These are phyloP conservation scores for Drosophila dunni DNA, from an alignment of 1,140 invertebrate species.

Conservation along the genomic window DNA sequence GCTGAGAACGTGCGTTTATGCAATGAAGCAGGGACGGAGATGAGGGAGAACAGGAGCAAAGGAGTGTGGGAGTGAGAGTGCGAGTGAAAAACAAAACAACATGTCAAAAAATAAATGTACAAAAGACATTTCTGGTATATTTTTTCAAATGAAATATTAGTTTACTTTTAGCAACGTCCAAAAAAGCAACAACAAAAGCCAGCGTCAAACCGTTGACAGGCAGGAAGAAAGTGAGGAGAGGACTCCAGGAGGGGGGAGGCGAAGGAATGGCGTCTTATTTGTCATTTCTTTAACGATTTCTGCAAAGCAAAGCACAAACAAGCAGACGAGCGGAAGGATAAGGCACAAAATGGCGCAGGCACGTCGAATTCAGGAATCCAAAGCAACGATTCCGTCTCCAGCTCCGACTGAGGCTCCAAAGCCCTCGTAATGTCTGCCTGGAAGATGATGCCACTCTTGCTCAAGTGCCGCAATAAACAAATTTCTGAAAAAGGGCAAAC, in stretches of 20 bases:
- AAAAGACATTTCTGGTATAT: constrained; percentile 80
- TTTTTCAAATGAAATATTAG: constrained; percentile 82
- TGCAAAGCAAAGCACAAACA: constrained; percentile 74
- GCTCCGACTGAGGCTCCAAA: neutral
- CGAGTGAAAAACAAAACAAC: constrained; percentile 77
- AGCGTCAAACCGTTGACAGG: constrained; percentile 76
- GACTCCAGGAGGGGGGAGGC: neutral
- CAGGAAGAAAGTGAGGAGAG: neutral
- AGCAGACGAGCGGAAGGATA: constrained; percentile 42
- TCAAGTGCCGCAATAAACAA: constrained; percentile 83
- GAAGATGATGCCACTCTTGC: constrained; percentile 78
- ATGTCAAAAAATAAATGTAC: constrained; percentile 81
- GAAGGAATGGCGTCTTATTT: constrained; percentile 59
- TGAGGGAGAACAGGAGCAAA: constrained; percentile 1
- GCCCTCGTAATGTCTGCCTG: constrained; percentile 37
- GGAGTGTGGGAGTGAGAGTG: constrained; percentile 14
- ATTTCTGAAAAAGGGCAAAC: constrained; percentile 65
- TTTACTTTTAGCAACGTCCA: constrained; percentile 75
- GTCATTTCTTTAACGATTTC: constrained; percentile 79
- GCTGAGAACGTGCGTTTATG: constrained; percentile 65
- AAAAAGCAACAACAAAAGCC: constrained; percentile 38
- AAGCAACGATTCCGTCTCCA: constrained; percentile 16
- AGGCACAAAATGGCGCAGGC: constrained; percentile 49
- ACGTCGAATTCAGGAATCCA: constrained; percentile 58
- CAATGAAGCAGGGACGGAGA: constrained; percentile 54